Evolutionary conservation across 1,140 invertebrate genomes (phyloP).

Genomic region (Holotrichia oblita): DNA sequence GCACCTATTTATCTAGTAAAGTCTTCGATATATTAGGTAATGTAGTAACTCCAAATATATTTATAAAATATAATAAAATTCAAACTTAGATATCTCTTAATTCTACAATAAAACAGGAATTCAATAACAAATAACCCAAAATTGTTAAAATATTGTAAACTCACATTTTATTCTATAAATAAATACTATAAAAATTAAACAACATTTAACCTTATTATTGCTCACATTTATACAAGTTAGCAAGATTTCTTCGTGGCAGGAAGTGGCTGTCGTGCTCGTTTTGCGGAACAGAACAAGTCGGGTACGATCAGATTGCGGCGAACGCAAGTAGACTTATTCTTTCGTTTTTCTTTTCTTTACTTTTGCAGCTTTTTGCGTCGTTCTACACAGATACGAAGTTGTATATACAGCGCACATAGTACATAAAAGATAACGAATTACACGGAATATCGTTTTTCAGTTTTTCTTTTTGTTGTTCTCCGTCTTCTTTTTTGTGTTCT

Average conservation of each 20-base stretch:
- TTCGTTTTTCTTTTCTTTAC: neutral
- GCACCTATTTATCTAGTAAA: too few species aligned
- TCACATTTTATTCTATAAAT: too few species aligned
- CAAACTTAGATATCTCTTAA: too few species aligned
- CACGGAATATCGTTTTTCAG: neutral
- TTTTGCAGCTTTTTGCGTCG: neutral
- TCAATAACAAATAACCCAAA: too few species aligned
- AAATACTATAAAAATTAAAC: too few species aligned
- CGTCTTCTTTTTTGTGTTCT: neutral
- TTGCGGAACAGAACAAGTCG: conserved; percentile 1
- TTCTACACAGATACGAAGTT: neutral
- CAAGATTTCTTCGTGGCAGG: conserved; percentile 3
- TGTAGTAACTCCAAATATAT: too few species aligned
- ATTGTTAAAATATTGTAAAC: too few species aligned
- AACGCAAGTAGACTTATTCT: neutral
- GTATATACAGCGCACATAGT: neutral
- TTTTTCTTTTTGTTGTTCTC: neutral
- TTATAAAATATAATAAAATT: too few species aligned
- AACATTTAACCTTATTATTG: neutral
- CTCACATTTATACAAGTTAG: neutral
- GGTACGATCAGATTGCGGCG: neutral
- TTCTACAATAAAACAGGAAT: too few species aligned
- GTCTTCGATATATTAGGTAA: too few species aligned
- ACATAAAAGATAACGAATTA: neutral
- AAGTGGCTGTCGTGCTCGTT: conserved; percentile 11